Evolutionary conservation across 2,113 vertebrate genomes (phyloP).

Genomic region (Scortum barcoo): DNA sequence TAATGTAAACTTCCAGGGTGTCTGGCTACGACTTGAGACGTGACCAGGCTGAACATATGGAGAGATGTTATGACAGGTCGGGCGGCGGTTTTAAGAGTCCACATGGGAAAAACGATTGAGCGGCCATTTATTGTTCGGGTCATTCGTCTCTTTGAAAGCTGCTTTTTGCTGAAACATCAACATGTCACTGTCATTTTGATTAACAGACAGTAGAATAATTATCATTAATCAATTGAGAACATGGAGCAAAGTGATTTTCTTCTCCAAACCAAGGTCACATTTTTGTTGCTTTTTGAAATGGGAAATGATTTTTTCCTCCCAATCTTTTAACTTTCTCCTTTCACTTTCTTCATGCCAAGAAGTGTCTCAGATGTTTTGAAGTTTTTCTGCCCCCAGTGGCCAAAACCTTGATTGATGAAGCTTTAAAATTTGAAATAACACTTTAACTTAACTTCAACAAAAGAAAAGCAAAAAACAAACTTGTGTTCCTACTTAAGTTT

Average conservation of each 20-base stretch:
- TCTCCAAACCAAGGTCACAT: not conserved
- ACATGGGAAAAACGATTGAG: not conserved
- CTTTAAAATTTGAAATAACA: not conserved
- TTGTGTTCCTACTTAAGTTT: too few species aligned
- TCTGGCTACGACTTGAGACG: not conserved
- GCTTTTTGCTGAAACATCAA: not conserved
- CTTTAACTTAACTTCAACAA: too few species aligned
- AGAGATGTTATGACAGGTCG: constrained; percentile 31
- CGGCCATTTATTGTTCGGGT: not conserved
- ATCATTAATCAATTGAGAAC: not conserved
- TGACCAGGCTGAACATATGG: not conserved
- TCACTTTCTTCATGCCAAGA: not conserved
- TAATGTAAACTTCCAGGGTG: constrained; percentile 1
- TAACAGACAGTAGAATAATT: not conserved
- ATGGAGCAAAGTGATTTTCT: not conserved
- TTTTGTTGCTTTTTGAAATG: not conserved
- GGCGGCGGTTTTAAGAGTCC: not conserved
- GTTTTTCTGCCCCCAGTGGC: not conserved
- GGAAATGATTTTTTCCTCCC: too few species aligned
- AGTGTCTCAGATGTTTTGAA: not conserved
- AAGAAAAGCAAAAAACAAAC: not conserved
- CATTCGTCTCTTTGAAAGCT: not conserved
- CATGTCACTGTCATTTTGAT: not conserved
- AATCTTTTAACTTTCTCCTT: not conserved
- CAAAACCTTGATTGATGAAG: not conserved